Percentiles rank a stretch among this genome's conserved stretches.
Conservation (phyloP, 2,888 invertebrate species). For the Palloptera scutellata region DNA sequence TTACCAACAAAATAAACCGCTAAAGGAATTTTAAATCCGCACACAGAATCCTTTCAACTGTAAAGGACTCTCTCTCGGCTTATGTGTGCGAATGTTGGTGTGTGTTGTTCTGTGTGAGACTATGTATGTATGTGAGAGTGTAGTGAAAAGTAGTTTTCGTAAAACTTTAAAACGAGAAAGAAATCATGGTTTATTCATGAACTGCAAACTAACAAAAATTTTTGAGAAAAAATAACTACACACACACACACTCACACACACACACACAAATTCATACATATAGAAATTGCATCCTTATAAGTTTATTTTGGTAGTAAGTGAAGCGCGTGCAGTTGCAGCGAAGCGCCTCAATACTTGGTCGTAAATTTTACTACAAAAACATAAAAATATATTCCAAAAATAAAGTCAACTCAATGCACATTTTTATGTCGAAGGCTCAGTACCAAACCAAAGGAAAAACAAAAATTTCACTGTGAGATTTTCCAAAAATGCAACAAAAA, state of each 20-base stretch:
- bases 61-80: background rate
- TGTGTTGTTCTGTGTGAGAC: background rate
- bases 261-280: background rate
- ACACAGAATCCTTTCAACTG: constrained; percentile 27
- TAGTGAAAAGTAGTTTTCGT: constrained; percentile 12
- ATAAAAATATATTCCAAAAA: too few species aligned
- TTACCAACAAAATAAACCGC: constrained; percentile 32
- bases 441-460: background rate
- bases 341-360: constrained; percentile 32
- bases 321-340: constrained; percentile 5
- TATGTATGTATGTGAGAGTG: background rate
- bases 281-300: constrained; percentile 31
- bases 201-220: constrained; percentile 38
- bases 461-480: too few species aligned
- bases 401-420: constrained; percentile 28
- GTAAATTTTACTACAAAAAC: constrained; percentile 18
- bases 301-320: constrained; percentile 30
- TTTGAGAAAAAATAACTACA: constrained; percentile 17
- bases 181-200: constrained; percentile 45
- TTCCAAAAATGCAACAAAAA: too few species aligned
- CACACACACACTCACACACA: constrained; percentile 14
- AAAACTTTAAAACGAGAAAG: constrained; percentile 13
- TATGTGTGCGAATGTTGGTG: constrained; percentile 11
- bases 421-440: background rate
- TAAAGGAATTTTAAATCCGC: constrained; percentile 36